These are phyloP conservation scores for Antennarius striatus DNA, from an alignment of 2,113 vertebrate genomes.

Conservation along the genomic window DNA sequence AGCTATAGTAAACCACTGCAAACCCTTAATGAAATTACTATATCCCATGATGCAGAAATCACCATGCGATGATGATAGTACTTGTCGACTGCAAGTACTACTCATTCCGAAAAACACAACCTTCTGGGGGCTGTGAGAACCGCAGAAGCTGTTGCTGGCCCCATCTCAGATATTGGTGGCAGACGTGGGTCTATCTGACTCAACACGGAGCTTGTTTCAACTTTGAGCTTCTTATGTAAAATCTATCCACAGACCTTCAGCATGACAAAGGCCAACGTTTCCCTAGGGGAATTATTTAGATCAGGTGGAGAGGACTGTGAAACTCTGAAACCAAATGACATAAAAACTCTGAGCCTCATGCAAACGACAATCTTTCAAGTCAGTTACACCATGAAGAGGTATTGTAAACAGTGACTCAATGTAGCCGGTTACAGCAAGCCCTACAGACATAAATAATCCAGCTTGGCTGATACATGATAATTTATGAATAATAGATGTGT, in stretches of 20 bases:
- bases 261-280: conserved; percentile 12
- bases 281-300: conserved; percentile 9
- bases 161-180: conserved; percentile 21
- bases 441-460: conserved; percentile 73
- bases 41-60: neutral
- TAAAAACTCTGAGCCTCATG: conserved; percentile 2
- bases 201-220: conserved; percentile 26
- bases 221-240: conserved; percentile 2
- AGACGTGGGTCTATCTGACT: conserved; percentile 15
- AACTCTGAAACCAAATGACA: conserved; percentile 21
- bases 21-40: neutral
- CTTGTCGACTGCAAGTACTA: conserved; percentile 1
- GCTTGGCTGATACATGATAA: conserved; percentile 71
- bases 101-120: conserved; percentile 50
- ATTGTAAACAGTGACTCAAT: conserved; percentile 20
- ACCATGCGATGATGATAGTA: no score
- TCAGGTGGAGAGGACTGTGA: conserved; percentile 3
- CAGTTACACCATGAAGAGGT: neutral
- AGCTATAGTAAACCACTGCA: neutral
- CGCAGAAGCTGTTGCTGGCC: conserved; percentile 31
- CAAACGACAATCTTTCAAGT: conserved; percentile 17
- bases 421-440: conserved; percentile 47
- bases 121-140: conserved; percentile 23
- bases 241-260: conserved; percentile 10
- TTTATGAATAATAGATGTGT: conserved; percentile 79